Evolutionary conservation across 2,113 vertebrate genomes (phyloP).

Genomic region (Tachuris rubrigastra): DNA sequence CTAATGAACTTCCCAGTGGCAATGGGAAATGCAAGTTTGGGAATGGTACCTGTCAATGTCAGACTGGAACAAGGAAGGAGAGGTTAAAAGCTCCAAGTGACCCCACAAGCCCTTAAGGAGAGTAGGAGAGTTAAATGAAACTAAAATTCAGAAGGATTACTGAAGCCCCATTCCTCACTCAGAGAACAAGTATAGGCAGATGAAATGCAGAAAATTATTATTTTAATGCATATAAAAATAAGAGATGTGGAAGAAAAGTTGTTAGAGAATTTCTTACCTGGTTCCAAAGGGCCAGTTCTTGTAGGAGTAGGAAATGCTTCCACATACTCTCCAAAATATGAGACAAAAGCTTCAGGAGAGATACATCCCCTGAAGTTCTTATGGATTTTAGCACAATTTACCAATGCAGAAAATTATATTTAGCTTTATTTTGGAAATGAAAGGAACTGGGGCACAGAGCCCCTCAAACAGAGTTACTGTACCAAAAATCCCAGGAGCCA

Average conservation of each 20-base stretch:
- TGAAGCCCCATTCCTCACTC: background rate
- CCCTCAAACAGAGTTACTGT: background rate
- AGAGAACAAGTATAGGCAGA: background rate
- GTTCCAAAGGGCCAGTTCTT: background rate
- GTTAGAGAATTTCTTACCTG: background rate
- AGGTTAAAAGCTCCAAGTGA: background rate
- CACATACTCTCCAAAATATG: accelerated
- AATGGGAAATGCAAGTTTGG: background rate
- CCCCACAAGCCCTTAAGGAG: background rate
- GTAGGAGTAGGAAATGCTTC: background rate
- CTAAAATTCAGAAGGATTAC: background rate
- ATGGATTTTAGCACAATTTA: background rate
- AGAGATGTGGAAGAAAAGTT: background rate
- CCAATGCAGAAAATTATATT: background rate
- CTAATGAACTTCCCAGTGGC: background rate
- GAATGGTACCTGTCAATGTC: background rate
- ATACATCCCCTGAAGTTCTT: background rate
- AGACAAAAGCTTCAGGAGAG: background rate
- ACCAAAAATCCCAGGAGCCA: accelerated
- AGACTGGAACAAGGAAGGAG: background rate
- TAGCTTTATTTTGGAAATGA: background rate
- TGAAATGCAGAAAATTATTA: background rate
- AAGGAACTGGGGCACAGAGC: background rate
- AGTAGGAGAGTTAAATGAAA: background rate
- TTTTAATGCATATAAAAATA: background rate